These are phyloP conservation scores for Popillia japonica DNA, from an alignment of 1,140 invertebrate species.

Conservation along the genomic window DNA sequence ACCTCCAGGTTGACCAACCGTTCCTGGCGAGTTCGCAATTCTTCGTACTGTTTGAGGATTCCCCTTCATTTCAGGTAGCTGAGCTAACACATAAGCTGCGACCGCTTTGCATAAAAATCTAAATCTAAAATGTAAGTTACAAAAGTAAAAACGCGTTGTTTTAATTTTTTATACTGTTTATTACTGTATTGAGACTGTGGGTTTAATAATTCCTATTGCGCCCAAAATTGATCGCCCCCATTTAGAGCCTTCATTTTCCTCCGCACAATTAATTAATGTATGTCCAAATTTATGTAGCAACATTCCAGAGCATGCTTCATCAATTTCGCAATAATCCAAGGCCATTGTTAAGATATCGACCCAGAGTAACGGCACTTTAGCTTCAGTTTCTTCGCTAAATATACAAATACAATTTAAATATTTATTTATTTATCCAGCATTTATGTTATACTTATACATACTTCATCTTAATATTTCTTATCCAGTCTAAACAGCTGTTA, in stretches of 20 bases:
- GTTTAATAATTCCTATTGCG: slow-evolving; percentile 56
- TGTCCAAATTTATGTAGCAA: slow-evolving; percentile 55
- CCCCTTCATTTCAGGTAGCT: slow-evolving; percentile 58
- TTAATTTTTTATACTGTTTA: slow-evolving; percentile 39
- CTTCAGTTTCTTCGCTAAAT: slow-evolving; percentile 53
- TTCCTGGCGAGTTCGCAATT: slow-evolving; percentile 48
- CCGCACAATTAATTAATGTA: slow-evolving; percentile 51
- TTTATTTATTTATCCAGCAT: background rate
- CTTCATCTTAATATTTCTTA: slow-evolving; percentile 55
- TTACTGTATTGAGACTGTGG: slow-evolving; percentile 51
- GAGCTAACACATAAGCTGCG: slow-evolving; percentile 56
- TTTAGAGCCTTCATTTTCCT: slow-evolving; percentile 50
- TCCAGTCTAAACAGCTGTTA: slow-evolving; percentile 54
- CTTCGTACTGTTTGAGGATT: slow-evolving; percentile 52
- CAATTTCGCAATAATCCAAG: slow-evolving; percentile 48
- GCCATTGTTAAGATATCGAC: slow-evolving; percentile 51
- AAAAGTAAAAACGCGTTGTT: background rate
- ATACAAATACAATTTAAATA: background rate
- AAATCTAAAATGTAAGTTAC: slow-evolving; percentile 43
- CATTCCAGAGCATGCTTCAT: slow-evolving; percentile 50
- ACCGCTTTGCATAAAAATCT: slow-evolving; percentile 51
- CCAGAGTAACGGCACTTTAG: slow-evolving; percentile 57
- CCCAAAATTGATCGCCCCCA: slow-evolving; percentile 56
- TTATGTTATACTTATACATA: slow-evolving; percentile 38
- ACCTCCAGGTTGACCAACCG: slow-evolving; percentile 57